These are phyloP conservation scores for Drosophila borborema DNA, from an alignment of 2,888 invertebrate species.

Conservation along the genomic window DNA sequence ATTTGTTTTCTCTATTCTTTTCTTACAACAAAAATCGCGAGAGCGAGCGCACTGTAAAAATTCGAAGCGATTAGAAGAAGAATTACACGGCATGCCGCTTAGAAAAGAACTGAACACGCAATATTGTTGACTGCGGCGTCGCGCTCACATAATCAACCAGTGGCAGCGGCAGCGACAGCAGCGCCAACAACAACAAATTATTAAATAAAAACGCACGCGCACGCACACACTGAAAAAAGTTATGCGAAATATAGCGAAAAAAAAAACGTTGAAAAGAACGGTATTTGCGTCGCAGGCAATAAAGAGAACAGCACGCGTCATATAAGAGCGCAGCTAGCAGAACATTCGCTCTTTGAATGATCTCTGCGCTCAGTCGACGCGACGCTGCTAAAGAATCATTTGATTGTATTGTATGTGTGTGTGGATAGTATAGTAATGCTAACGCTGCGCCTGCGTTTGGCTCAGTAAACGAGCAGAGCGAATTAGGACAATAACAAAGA, in stretches of 20 bases:
- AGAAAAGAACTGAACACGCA: conserved; percentile 83
- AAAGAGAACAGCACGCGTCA: conserved; percentile 28
- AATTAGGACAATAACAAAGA: conserved; percentile 27
- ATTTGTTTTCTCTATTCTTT: background rate
- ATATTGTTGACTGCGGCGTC: conserved; percentile 69
- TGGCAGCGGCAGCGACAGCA: conserved; percentile 49
- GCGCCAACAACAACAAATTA: conserved; percentile 75
- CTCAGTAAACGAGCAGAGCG: background rate
- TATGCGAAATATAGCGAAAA: conserved; percentile 68
- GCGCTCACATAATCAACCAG: conserved; percentile 71
- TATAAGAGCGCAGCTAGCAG: conserved; percentile 28
- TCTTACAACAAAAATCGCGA: conserved; percentile 28
- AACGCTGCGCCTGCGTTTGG: conserved; percentile 52
- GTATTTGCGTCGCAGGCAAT: conserved; percentile 76
- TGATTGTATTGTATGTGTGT: background rate
- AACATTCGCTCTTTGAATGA: conserved; percentile 34
- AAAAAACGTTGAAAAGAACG: conserved; percentile 66
- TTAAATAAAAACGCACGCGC: conserved; percentile 81
- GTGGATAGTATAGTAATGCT: conserved; percentile 8
- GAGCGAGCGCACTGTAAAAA: conserved; percentile 57
- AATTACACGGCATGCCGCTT: conserved; percentile 84
- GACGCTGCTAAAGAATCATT: conserved; percentile 36
- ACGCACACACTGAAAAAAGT: conserved; percentile 60
- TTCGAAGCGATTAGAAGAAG: conserved; percentile 74
- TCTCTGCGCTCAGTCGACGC: conserved; percentile 37